These are phyloP conservation scores for Amphipoea oculea DNA, from an alignment of 2,888 invertebrate species.

Conservation along the genomic window DNA sequence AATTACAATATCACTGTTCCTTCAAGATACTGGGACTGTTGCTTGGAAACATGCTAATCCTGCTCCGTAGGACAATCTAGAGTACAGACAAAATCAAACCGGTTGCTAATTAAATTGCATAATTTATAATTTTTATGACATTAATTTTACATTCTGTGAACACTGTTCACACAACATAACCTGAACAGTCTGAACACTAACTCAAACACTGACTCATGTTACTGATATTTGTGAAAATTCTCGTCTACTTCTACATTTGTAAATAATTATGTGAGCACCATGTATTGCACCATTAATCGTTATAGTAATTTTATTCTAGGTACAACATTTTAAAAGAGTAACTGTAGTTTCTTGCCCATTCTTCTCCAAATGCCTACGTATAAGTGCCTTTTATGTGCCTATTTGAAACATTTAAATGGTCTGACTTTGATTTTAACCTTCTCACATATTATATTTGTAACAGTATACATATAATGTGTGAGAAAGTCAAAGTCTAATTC, in stretches of 20 bases:
- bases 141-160: neutral
- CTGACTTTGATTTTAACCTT: neutral
- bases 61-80: neutral
- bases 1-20: neutral
- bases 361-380: neutral
- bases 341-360: neutral
- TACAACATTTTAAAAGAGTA: neutral
- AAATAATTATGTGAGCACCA: neutral
- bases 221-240: neutral
- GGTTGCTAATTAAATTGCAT: neutral
- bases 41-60: neutral
- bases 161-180: no score
- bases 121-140: neutral
- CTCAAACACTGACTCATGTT: neutral
- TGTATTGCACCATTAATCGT: neutral
- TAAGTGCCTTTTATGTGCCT: neutral
- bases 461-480: no score
- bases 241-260: neutral
- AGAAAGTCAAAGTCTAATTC: no score
- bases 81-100: neutral
- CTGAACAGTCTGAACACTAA: neutral
- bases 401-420: neutral
- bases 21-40: neutral
- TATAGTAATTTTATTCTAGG: neutral
- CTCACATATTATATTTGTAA: neutral